Evolutionary conservation across 2,113 vertebrate genomes (phyloP), one percentile per base, ranked within the genome.

Genomic region (Sylvilagus bachmani): DNA sequence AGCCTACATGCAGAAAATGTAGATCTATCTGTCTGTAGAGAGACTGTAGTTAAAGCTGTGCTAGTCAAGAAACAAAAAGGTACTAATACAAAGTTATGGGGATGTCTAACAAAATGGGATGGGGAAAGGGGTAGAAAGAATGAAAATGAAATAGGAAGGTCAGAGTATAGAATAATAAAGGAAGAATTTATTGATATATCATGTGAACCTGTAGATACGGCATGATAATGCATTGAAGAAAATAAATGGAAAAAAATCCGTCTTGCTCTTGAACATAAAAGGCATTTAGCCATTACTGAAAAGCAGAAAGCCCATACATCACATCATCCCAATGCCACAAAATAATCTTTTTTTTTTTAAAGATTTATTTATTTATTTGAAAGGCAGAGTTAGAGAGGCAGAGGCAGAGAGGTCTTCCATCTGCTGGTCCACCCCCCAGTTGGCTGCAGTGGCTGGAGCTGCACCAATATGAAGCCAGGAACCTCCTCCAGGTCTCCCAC

Each of bases 221-320:
- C 31, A 82, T 16, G 14, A 19, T 77, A 44, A 66, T 21, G 66
- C 55, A n/a, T 22, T 51, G 33, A 69, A 74, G 69, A n/a, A 86
- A 69, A 62, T 81, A 74, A 89, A 36, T 31, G 55, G 12, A 78
- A 77, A 44, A 53, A 91, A 79, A 55, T 31, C 58, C 22, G 44
- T 64, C 73, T 89, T 90, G 13, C 29, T 69, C 25, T 92, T 70
- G 33, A 74, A 86, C 58, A 62, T 73, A 53, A 92, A 77, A 36
- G 64, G 31, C 29, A 19, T 51, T 78, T 73, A 66, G 19, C 36
- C 49, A 83, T 84, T 67, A 38, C 21, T 24, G 49, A 91, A 51
- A 61, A 19, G 19, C 80, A 74, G 51, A 61, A 29, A 61, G 31
- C 36, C 12, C 38, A 44, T 80, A 1, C 71, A 74, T 58, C 21